Evolutionary conservation across 2,113 vertebrate genomes (phyloP).

Genomic region (Malurus alboscapulatus): DNA sequence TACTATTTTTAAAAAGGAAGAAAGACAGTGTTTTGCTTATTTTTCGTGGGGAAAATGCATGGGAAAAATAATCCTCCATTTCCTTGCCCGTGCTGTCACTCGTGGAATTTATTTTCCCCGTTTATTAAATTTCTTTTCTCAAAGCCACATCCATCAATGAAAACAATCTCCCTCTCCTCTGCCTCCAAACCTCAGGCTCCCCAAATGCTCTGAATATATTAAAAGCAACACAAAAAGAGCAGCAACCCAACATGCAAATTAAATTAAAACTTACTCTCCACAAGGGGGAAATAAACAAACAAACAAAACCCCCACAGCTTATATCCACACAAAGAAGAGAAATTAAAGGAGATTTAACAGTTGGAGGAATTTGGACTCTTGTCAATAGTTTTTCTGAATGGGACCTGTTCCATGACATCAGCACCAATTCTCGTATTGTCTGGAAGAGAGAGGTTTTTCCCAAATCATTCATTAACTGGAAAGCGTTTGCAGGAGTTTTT

Average conservation of each 20-base stretch:
- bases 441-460: neutral
- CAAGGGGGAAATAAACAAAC: conserved; percentile 48
- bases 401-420: neutral
- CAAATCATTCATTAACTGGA: neutral
- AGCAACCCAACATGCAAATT: conserved; percentile 49
- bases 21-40: neutral
- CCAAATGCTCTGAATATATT: conserved; percentile 19
- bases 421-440: neutral
- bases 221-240: conserved; percentile 38
- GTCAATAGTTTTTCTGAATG: conserved; percentile 48
- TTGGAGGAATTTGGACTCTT: conserved; percentile 24
- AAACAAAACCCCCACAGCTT: conserved; percentile 37
- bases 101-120: neutral
- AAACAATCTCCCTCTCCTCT: neutral
- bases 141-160: neutral
- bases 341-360: conserved; percentile 39
- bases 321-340: conserved; percentile 36
- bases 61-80: fast-evolving
- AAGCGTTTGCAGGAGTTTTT: neutral
- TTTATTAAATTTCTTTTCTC: neutral
- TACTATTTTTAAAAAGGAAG: neutral
- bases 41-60: neutral
- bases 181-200: conserved; percentile 21
- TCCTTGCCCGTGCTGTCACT: neutral
- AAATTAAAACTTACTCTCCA: neutral